Base-by-base conservation (phyloP, 1,140 invertebrate species). In the Belonocnema kinseyi region DNA sequence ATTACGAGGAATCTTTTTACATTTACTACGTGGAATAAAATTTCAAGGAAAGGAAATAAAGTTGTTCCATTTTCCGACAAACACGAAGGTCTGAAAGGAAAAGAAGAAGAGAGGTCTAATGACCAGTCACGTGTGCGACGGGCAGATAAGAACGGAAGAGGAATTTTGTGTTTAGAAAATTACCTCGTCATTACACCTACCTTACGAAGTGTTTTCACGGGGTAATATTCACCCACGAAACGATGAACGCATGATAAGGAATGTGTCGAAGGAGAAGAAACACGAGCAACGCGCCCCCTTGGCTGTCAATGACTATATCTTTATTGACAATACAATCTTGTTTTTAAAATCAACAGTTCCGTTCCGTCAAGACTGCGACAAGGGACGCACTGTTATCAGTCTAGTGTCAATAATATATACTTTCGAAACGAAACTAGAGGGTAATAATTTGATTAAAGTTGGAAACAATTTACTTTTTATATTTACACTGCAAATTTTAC, bases 101-200 rank as follows among this genome's bases (percentile, higher is more conserved):
- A 78, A 83, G 73, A 71, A 72, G 66, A 50, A 73, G 61, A n/a
- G 61, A 40, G 71, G 77, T 66, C 72, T 87, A 88, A 88, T 82
- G 83, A 89, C 73, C 76, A 77, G 82, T 87, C 87, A 86, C 88
- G 86, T 87, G 88, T 40, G 14, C 79, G 82, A 79, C 78, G 76
- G 33, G 66, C 50, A 81, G 83, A 82, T 83, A 85, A 87, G 79
- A 79, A 81, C 78, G 75, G 78, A 80, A 83, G 83, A 88, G 88
- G 85, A 88, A 89, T 86, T 88, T 89, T 85, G 84, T 85, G 84
- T 87, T 89, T 89, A 89, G 86, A 84, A 88, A 89, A 89, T 89
- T 89, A 88, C 88, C 87, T 77, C 82, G 87, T 87, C 85, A 86
- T 87, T 87, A 87, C 78, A 77, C 61, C 26, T 40, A 21, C 61